phyloP scores from a whole-genome alignment of 2,888 invertebrate species.

The Ornithoptera priamus region DNA sequence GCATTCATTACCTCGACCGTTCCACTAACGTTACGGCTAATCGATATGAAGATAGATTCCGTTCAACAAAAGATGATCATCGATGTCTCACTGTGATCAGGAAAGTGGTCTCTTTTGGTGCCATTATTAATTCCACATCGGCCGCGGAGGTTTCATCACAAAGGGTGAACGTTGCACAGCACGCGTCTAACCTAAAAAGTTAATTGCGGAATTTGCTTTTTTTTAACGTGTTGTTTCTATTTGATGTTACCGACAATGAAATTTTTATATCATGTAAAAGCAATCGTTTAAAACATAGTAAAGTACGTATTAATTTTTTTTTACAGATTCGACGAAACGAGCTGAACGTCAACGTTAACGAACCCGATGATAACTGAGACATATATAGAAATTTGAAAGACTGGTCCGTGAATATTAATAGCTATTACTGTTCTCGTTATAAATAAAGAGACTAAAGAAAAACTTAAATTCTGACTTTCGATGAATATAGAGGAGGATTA shows the following conservation, averaged over 20 bases:
- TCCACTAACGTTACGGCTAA: constrained; percentile 57
- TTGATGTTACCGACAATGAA: constrained; percentile 25
- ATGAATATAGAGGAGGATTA: too few relatives aligned
- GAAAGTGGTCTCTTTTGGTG: constrained; percentile 66
- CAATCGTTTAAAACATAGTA: not conserved
- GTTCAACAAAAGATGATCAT: constrained; percentile 70
- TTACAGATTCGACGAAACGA: not conserved
- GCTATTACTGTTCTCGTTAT: too few relatives aligned
- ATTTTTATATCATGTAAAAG: not conserved
- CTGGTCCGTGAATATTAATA: too few relatives aligned
- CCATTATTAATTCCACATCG: constrained; percentile 74
- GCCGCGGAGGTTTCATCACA: constrained; percentile 57
- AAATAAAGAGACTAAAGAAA: too few relatives aligned
- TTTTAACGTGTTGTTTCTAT: constrained; percentile 21
- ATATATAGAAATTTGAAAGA: too few relatives aligned
- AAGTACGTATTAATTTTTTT: not conserved
- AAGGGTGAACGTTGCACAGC: constrained; percentile 45
- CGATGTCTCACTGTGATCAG: constrained; percentile 73
- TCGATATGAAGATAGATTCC: constrained; percentile 70
- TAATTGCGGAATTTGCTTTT: constrained; percentile 31
- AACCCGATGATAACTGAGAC: too few relatives aligned
- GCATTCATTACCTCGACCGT: constrained; percentile 46
- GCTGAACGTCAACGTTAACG: too few relatives aligned
- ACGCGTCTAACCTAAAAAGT: constrained; percentile 35
- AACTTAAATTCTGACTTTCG: too few relatives aligned